These are phyloP conservation scores for Lycaena phlaeas DNA, from an alignment of 2,888 invertebrate genomes.

Conservation along the genomic window DNA sequence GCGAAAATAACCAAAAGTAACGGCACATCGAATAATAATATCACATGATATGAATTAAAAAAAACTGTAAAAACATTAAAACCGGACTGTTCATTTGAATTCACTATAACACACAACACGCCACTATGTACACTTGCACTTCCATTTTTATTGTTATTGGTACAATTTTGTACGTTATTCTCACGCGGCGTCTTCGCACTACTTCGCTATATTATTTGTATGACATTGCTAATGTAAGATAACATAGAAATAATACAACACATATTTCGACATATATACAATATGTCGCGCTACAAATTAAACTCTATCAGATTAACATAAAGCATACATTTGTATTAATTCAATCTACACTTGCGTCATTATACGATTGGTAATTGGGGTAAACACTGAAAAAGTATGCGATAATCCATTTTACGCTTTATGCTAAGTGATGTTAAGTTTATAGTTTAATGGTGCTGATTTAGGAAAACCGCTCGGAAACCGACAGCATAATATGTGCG, in stretches of 20 bases:
- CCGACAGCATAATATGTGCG: slow-evolving; percentile 34
- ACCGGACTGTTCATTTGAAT: too few species aligned
- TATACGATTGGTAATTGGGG: neutral
- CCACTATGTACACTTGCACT: neutral
- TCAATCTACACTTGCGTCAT: neutral
- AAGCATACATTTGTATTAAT: neutral
- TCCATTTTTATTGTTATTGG: neutral
- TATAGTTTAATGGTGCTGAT: slow-evolving; percentile 22
- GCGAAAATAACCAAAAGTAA: too few species aligned
- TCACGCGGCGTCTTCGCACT: slow-evolving; percentile 25
- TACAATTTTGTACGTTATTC: slow-evolving; percentile 14
- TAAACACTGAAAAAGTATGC: slow-evolving; percentile 46
- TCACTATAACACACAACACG: too few species aligned
- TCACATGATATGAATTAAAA: too few species aligned
- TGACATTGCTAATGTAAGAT: slow-evolving; percentile 66
- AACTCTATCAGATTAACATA: slow-evolving; percentile 13
- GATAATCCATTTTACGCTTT: slow-evolving; percentile 30
- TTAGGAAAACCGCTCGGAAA: slow-evolving; percentile 60
- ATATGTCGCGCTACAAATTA: slow-evolving; percentile 17
- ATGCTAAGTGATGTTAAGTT: slow-evolving; percentile 25
- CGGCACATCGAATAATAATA: too few species aligned
- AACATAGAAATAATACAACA: slow-evolving; percentile 33
- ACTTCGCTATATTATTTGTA: slow-evolving; percentile 45
- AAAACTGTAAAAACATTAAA: too few species aligned
- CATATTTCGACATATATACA: slow-evolving; percentile 12